phyloP scores from a whole-genome alignment of 2,888 invertebrate species.

The Cantharis rustica region DNA sequence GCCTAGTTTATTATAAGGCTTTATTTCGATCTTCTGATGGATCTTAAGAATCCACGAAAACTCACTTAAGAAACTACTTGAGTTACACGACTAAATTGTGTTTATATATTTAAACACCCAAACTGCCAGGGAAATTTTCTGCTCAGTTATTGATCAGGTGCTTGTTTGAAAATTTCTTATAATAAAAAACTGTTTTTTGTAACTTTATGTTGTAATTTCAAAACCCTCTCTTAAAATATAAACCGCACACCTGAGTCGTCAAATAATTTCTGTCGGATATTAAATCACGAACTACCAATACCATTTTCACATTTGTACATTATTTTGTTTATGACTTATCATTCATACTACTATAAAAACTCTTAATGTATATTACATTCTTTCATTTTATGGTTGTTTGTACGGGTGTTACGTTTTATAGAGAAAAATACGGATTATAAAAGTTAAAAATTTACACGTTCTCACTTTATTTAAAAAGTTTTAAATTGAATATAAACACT shows the following conservation, averaged over 20 bases:
- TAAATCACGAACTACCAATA: conserved; percentile 22
- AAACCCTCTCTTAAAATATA: not conserved
- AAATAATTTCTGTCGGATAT: conserved; percentile 14
- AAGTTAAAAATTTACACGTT: not conserved
- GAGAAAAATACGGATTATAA: not conserved
- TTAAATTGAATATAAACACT: not conserved
- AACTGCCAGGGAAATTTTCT: not conserved
- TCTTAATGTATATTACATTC: conserved; percentile 20
- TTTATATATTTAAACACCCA: not conserved
- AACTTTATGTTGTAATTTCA: not conserved
- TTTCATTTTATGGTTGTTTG: conserved; percentile 13
- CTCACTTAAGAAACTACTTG: not conserved
- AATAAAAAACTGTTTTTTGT: not conserved
- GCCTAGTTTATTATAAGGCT: too few species aligned
- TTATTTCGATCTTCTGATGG: not conserved
- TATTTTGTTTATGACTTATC: conserved; percentile 22
- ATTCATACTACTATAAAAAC: conserved; percentile 15
- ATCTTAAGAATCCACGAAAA: not conserved
- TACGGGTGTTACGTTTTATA: conserved; percentile 1
- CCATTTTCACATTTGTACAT: conserved; percentile 20
- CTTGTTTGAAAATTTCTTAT: not conserved
- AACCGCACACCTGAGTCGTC: not conserved
- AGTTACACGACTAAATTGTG: not conserved
- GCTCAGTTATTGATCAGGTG: not conserved
- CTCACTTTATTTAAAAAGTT: not conserved